Percentiles rank a stretch among this genome's conserved stretches.
phyloP scores from a whole-genome alignment of 1,140 invertebrate genomes.

The Panonychus citri region DNA sequence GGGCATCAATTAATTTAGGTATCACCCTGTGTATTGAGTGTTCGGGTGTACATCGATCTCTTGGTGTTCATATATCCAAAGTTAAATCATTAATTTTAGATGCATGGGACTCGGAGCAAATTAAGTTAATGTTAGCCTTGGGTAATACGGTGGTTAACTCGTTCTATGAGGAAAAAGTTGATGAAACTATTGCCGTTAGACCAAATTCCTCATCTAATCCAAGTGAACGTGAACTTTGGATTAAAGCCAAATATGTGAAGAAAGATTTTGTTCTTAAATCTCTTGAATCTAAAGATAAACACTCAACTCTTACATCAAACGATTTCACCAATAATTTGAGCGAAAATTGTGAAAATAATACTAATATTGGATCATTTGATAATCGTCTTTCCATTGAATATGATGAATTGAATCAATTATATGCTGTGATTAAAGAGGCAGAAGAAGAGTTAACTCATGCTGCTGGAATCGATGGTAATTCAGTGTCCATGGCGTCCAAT shows the following conservation, averaged over 20 bases:
- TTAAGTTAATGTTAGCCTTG: conserved; percentile 80
- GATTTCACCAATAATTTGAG: no score
- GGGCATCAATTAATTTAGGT: conserved; percentile 92
- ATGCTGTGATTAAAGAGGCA: neutral
- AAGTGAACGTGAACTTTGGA: conserved; percentile 36
- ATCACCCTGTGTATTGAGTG: conserved; percentile 92
- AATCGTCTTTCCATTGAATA: no score
- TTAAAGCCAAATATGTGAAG: conserved; percentile 34
- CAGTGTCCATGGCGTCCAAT: neutral
- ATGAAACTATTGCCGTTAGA: conserved; percentile 29
- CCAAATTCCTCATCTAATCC: conserved; percentile 50
- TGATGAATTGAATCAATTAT: neutral
- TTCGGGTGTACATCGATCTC: conserved; percentile 72
- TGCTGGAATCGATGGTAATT: neutral
- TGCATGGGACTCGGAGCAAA: conserved; percentile 77
- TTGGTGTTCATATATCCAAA: conserved; percentile 90
- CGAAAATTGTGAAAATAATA: neutral
- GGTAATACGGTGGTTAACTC: conserved; percentile 75
- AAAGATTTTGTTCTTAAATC: conserved; percentile 26
- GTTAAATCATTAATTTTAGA: conserved; percentile 85
- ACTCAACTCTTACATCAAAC: no score
- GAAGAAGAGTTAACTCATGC: neutral
- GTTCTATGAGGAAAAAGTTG: conserved; percentile 58
- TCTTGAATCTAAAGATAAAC: neutral
- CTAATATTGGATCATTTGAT: no score